Percentiles rank a stretch among this genome's conserved stretches.
These are phyloP conservation scores for Palythoa heliodiscus DNA, from an alignment of 92 coral and sea anemone genomes.

Conservation along the genomic window DNA sequence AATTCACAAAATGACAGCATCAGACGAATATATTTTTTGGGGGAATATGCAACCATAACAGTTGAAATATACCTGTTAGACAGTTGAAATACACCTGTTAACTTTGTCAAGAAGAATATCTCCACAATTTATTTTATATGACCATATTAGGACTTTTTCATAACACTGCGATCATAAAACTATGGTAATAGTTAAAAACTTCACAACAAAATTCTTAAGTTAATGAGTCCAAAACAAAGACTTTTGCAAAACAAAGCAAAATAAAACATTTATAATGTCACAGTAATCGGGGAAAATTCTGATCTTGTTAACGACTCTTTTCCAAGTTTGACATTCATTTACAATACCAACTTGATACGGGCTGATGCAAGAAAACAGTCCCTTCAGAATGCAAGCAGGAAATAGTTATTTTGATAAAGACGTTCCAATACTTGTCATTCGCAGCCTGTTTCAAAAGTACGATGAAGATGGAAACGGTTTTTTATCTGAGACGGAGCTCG, in stretches of 20 bases:
- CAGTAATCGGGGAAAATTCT: background rate
- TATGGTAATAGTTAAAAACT: background rate
- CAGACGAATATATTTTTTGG: no score
- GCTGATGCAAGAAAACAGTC: background rate
- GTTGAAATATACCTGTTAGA: no score
- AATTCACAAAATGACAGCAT: no score
- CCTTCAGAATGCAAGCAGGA: constrained; percentile 76
- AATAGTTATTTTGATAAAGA: constrained; percentile 61
- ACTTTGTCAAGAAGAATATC: background rate
- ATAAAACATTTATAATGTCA: background rate
- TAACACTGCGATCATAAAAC: background rate
- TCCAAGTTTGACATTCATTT: background rate
- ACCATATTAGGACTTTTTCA: background rate
- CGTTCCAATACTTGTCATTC: constrained; percentile 63
- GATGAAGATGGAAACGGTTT: constrained; percentile 66
- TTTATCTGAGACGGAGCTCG: constrained; percentile 63
- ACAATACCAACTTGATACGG: background rate
- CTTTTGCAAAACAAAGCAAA: background rate
- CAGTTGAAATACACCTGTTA: background rate
- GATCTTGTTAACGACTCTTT: background rate
- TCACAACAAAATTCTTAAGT: background rate
- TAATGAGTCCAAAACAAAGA: background rate
- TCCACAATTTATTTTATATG: background rate
- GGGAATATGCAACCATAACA: no score
- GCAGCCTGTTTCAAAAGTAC: constrained; percentile 74